These are phyloP conservation scores for Smithornis capensis DNA, from an alignment of 2,113 vertebrate species.

Conservation along the genomic window DNA sequence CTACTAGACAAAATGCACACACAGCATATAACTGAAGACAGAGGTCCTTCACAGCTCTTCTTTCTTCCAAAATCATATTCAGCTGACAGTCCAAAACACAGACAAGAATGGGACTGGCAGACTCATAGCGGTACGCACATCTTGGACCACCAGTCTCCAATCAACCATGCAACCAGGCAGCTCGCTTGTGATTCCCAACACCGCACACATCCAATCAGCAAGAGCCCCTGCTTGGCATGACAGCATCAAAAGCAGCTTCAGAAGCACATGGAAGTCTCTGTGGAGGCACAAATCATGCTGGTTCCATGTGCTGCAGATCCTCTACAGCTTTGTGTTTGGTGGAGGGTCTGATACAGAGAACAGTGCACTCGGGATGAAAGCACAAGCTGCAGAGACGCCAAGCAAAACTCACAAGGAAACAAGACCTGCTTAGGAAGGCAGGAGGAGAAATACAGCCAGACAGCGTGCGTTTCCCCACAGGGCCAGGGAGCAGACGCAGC, in stretches of 20 bases:
- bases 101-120: neutral
- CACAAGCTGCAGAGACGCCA: neutral
- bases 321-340: neutral
- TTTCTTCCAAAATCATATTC: neutral
- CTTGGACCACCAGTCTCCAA: neutral
- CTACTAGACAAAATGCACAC: neutral
- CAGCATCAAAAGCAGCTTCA: neutral
- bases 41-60: neutral
- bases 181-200: neutral
- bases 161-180: neutral
- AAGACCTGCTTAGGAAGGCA: neutral
- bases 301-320: accelerated
- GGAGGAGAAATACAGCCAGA: neutral
- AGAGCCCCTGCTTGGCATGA: neutral
- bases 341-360: neutral
- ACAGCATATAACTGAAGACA: neutral
- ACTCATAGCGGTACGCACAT: neutral
- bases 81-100: neutral
- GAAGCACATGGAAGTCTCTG: neutral
- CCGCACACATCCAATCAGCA: neutral
- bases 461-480: neutral
- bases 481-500: neutral
- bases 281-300: neutral
- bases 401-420: neutral
- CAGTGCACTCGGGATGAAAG: neutral